Evolutionary conservation across 2,888 invertebrate species (phyloP), one percentile per base, ranked within the genome.

Genomic region (Frankliniella fusca): DNA sequence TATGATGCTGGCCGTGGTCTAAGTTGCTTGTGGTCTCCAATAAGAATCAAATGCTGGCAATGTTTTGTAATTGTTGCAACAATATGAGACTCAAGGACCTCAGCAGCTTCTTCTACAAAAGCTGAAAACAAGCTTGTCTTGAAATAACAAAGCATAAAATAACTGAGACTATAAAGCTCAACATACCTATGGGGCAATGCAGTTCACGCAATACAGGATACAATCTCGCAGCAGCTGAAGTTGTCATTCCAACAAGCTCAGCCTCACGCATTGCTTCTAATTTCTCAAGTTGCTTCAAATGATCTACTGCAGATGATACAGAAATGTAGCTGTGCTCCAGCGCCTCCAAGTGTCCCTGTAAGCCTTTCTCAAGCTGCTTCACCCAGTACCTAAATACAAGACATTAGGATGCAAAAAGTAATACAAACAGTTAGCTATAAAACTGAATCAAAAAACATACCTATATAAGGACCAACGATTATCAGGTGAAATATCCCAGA

Each of bases 91-190:
- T 97, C 97, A 65, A 95, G 88, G 0, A 96, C 94, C 89, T 97
- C 96, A 0, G 95, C 96, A 0, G 96, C 96, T 89, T 97, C 97
- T 87, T 97, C 97, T 0, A 97, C 93, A 27, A 95, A 90, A 0
- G 94, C 93, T 93, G 87, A 65, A 88, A 88, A 83, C 38, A 38
- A 38, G 5, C 38, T 38, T 38, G 38, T 38, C 38, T 38, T 38
- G 38, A 38, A 38, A 38, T 38, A 38, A 38, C 27, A 2, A 23
- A 23, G 0, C 9, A 76, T 10, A 23, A 27, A 11, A 76, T 27
- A 23, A 76, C 1, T 76, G 23, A 1, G 70, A 27, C 27, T 27
- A 9, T 7, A 27, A 23, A 23, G 8, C 12, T 27, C 5, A 23
- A 27, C 27, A 27, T 87, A 92, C 92, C 91, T 85, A 94, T 92